Conservation (phyloP, 1,140 invertebrate genomes). For the Ceratina calcarata region DNA sequence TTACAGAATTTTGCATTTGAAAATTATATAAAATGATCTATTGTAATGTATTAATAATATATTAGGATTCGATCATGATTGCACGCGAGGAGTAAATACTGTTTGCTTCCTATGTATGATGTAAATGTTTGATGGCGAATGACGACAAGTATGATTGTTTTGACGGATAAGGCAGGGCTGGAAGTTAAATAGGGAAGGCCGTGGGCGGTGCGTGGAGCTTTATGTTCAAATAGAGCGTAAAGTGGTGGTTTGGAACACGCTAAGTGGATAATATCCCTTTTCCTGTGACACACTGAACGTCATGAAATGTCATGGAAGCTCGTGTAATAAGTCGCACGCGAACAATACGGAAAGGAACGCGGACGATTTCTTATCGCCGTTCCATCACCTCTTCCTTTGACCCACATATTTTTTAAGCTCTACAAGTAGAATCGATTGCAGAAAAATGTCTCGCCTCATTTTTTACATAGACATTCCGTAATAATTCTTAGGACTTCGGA, state of each 20-base stretch:
- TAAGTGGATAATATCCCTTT: constrained; percentile 77
- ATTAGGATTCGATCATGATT: not conserved
- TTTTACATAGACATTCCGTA: too few species aligned
- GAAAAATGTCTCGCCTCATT: too few species aligned
- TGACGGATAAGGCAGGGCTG: constrained; percentile 37
- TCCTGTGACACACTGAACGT: constrained; percentile 72
- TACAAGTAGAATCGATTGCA: not conserved
- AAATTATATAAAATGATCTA: too few species aligned
- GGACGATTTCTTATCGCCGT: constrained; percentile 22
- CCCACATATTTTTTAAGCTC: not conserved
- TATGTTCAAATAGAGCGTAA: constrained; percentile 70
- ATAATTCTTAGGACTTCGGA: too few species aligned
- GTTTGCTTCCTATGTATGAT: not conserved
- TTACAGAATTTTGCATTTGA: too few species aligned
- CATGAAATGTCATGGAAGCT: constrained; percentile 60
- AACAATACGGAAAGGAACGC: constrained; percentile 39
- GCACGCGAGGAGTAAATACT: too few species aligned
- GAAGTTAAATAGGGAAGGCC: constrained; percentile 63
- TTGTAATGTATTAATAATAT: too few species aligned
- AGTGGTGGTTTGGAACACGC: constrained; percentile 68
- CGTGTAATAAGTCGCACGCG: constrained; percentile 39
- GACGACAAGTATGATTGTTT: constrained; percentile 33
- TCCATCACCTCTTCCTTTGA: not conserved
- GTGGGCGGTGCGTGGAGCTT: constrained; percentile 63
- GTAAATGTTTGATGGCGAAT: constrained; percentile 1